Evolutionary conservation across 1,140 invertebrate genomes (phyloP), one percentile per base, ranked within the genome.

Genomic region (Papilio xuthus): DNA sequence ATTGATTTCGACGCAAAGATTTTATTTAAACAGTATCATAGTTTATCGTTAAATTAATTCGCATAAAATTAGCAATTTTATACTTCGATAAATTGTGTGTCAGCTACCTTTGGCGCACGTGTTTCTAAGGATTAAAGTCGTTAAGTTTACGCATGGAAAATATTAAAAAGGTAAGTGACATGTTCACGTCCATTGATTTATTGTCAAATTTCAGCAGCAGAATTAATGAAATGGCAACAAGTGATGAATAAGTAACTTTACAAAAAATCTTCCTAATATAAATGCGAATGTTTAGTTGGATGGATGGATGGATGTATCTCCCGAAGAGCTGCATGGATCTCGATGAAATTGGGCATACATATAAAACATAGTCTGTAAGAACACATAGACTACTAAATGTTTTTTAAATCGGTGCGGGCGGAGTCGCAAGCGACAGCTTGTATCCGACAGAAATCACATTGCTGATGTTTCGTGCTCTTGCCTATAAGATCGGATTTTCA

Each of bases 31-130:
- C 41, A 42, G 37, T 23, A 72, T 26, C 56, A 23, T 72, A 72
- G n/a, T 72, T 72, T 41, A 72, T 72, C 2, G 32, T 70, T 42
- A 72, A 44, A 41, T 72, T 41, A 44, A 72, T 72, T 60, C 56
- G 56, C 12, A 26, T 26, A 23, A 60, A 9, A 67, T 53, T 53
- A 20, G 50, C 18, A 8, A 53, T 53, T 53, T 53, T 20, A 53
- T 20, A 53, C 18, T 53, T 20, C 8, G 18, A 28, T 67, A 67
- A 63, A 23, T 28, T 18, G 56, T 60, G n/a, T n/a, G n/a, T n/a
- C n/a, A n/a, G n/a, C n/a, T n/a, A n/a, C n/a, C 60, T 26, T 60
- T 15, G 60, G 26, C 60, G 23, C 60, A 28, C 60, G 60, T 28
- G 60, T 28, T 67, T 12, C 32, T 67, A 67, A 67, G 60, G 28